Conservation (phyloP, 2,888 invertebrate species). For the Pegoplata infirma region DNA sequence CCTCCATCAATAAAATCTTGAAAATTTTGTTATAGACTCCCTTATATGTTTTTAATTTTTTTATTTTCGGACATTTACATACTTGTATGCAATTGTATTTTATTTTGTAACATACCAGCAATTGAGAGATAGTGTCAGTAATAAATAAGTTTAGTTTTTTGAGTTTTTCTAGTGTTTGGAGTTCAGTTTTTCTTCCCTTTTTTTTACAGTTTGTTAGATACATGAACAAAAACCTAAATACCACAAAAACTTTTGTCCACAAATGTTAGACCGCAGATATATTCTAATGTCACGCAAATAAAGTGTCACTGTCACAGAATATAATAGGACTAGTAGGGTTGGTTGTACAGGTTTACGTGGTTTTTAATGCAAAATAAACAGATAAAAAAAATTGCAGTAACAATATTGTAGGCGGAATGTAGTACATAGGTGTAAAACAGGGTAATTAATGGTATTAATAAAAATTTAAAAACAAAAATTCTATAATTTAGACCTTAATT, state of each 20-base stretch:
- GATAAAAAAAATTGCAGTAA: neutral
- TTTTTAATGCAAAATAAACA: constrained; percentile 32
- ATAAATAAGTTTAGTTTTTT: constrained; percentile 58
- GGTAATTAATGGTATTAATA: neutral
- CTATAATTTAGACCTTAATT: no score
- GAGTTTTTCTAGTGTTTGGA: constrained; percentile 38
- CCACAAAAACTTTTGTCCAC: constrained; percentile 49
- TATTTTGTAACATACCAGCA: constrained; percentile 29
- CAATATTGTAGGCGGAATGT: no score
- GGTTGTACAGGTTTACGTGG: constrained; percentile 51
- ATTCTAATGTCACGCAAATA: constrained; percentile 63
- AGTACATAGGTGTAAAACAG: no score
- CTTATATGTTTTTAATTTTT: neutral
- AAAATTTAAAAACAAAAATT: no score
- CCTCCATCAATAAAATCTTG: no score
- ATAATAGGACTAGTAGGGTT: constrained; percentile 39
- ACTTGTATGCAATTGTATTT: neutral
- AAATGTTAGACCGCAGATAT: constrained; percentile 61
- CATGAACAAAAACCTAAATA: neutral
- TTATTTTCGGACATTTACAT: constrained; percentile 45
- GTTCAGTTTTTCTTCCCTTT: neutral
- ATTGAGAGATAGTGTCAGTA: constrained; percentile 63
- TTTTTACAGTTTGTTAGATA: constrained; percentile 9
- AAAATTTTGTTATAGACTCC: no score
- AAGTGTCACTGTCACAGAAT: constrained; percentile 61